Base-by-base conservation (phyloP, 2,797 vertebrate genomes). In the Morelia viridis region DNA sequence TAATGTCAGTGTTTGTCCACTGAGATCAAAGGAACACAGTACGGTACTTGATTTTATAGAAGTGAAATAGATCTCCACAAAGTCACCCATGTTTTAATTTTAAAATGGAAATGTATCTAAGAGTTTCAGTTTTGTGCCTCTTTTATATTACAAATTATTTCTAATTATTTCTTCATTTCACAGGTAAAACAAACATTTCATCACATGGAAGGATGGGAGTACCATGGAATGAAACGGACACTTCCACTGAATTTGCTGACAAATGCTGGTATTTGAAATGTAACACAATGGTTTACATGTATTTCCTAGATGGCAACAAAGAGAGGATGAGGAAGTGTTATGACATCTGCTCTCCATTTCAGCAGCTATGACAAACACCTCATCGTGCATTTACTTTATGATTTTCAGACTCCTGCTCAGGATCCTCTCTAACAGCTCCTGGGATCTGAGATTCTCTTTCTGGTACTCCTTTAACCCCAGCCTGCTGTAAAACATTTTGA, bases 391-490 rank as follows among this genome's bases (percentile, higher is more conserved):
- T 97, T 97, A 98, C 97, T 97, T 97, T 97, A 95, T 96, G 96
- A 96, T 87, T 97, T 96, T 97, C 97, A 92, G 93, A 93, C 94
- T 97, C 97, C 94, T 97, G 97, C 93, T 97, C 97, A 94, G 94
- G 94, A 96, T 96, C 96, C 93, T 97, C 97, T 96, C 95, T 97
- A 95, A 97, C 90, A 94, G 96, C 94, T 96, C 93, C 96, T 96
- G 95, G 95, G 84, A 96, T 97, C 96, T 95, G 96, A 95, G 94
- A 91, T 95, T 95, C 96, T 96, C 94, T 97, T 92, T 98, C 97
- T 96, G 96, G 93, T 93, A 96, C 94, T 95, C 93, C 95, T 97
- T 97, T 97, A 96, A 96, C 87, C 95, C 94, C 96, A 93, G 94
- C 93, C 84, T 91, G 95, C 97, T 97, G 96, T 88, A 97, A 97